Base-by-base conservation (phyloP, 2,113 vertebrate species). In the Verasper variegatus region DNA sequence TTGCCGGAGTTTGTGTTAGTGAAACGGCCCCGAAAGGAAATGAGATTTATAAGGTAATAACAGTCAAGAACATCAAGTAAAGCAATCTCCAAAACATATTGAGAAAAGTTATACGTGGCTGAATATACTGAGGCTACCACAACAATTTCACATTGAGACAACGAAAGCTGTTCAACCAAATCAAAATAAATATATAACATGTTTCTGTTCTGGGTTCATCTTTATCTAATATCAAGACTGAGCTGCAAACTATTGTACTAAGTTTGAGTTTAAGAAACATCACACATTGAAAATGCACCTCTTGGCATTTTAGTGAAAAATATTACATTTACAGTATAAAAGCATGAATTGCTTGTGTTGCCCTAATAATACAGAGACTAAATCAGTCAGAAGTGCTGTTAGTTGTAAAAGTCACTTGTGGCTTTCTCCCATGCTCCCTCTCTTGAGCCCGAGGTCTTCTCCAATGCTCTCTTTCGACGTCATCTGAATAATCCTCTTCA, bases 401-500 rank as follows among this genome's bases (percentile, higher is more conserved):
- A 42, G 47, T 31, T 52, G 35, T 56, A 47, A 9, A 69, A 49
- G 54, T 61, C 42, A 24, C 4, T 1, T 0, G 14, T 15, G 6
- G 5, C 45, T 84, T 76, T 67, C 31, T 51, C 5, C 42, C 75
- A 45, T 86, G 76, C 35, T 72, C 37, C 69, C 85, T 84, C 60
- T 68, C 51, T 5, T 65, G 27, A 68, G 66, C 71, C 26, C 5
- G 65, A 35, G 47, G 35, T 84, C 68, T 85, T 71, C 52, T 68
- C 31, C 31, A 31, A 31, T 31, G 31, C 31, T 31, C 74, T 55
- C 60, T 82, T 24, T 60, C 76, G 8, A 26, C 18, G 26, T 76
- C 74, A 23, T 15, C n/a, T 62, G 59, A 80, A 24, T 71, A 80
- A 66, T 90, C 84, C 27, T 91, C 81, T 81, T 81, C 84, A 69